These are phyloP conservation scores for Grallaria varia DNA, from an alignment of 2,113 vertebrate genomes.

Conservation along the genomic window DNA sequence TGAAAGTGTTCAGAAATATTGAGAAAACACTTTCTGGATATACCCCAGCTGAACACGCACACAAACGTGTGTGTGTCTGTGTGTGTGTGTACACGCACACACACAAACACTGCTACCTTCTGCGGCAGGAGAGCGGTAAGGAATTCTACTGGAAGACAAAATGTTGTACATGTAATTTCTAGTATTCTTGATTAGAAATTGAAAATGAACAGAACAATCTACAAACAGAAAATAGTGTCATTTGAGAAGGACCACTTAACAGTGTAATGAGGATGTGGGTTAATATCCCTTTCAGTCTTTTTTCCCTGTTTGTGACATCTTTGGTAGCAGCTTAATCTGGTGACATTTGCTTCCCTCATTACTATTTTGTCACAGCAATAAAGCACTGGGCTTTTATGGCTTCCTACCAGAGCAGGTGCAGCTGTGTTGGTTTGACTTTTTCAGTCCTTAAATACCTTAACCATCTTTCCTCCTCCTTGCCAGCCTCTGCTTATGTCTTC, in stretches of 20 bases:
- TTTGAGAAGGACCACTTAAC: neutral
- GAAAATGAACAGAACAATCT: neutral
- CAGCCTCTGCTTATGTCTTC: neutral
- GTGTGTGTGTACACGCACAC: too few relatives aligned
- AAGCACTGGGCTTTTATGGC: neutral
- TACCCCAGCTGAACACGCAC: neutral
- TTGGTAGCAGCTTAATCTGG: neutral
- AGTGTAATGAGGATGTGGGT: neutral
- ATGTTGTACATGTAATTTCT: neutral
- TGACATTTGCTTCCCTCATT: slow-evolving; percentile 24
- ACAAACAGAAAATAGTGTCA: neutral
- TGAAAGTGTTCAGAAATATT: slow-evolving; percentile 10
- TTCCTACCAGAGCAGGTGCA: neutral
- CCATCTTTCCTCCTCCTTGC: neutral
- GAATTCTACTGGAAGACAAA: neutral
- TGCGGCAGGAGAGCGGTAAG: neutral
- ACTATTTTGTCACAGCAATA: slow-evolving; percentile 4
- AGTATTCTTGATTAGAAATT: neutral
- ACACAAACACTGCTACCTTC: neutral
- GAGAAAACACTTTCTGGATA: neutral
- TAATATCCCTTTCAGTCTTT: slow-evolving; percentile 8
- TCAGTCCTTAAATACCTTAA: neutral
- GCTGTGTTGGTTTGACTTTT: neutral
- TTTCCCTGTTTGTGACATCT: slow-evolving; percentile 18
- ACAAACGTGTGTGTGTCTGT: neutral